phyloP scores from a whole-genome alignment of 2,113 vertebrate species.

The Pongo pygmaeus region DNA sequence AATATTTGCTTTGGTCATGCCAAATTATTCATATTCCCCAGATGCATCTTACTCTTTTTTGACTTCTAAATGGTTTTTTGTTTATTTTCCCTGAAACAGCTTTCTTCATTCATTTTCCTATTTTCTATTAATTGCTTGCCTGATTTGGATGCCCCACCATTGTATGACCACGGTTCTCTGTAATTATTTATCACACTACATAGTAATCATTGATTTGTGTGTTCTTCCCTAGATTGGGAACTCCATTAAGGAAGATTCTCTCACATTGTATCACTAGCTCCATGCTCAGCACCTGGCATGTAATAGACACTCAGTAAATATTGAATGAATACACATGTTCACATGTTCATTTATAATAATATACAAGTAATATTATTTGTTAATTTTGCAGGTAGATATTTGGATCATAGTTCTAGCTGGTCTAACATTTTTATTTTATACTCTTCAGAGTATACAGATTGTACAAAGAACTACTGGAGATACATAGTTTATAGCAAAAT shows the following conservation, averaged over 20 bases:
- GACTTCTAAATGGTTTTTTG: neutral
- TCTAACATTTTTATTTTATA: neutral
- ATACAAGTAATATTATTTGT: neutral
- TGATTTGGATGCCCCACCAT: neutral
- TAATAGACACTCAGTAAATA: neutral
- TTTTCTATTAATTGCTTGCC: neutral
- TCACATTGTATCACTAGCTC: neutral
- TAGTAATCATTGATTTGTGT: neutral
- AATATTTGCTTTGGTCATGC: neutral
- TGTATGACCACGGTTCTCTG: neutral
- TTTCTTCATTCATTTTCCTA: neutral
- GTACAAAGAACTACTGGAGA: neutral
- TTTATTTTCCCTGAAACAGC: neutral
- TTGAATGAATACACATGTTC: neutral
- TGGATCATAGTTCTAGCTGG: too few relatives aligned
- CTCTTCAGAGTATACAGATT: neutral
- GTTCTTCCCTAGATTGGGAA: neutral
- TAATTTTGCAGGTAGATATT: neutral
- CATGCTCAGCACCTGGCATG: neutral
- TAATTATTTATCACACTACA: neutral
- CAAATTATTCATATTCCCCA: neutral
- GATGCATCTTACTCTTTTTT: neutral
- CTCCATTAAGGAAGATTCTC: neutral
- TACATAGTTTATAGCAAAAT: neutral
- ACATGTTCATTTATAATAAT: neutral